These are phyloP conservation scores for Cepphus grylle DNA, from an alignment of 2,113 vertebrate species.

Conservation along the genomic window DNA sequence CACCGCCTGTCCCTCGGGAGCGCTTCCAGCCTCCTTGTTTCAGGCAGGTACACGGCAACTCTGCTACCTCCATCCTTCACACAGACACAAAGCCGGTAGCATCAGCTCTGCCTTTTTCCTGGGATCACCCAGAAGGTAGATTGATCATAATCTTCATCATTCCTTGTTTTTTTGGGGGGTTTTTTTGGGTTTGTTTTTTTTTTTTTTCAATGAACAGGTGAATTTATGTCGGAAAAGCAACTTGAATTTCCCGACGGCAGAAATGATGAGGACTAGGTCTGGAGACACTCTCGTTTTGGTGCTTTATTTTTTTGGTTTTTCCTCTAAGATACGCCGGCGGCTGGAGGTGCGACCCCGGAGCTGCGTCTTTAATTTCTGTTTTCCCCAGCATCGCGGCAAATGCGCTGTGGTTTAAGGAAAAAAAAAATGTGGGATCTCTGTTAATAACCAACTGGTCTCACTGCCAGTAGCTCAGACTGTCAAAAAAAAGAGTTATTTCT, in stretches of 20 bases:
- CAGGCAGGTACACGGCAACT: not conserved
- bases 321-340: not conserved
- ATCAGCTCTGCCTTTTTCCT: not conserved
- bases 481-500: not conserved
- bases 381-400: not conserved
- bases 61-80: not conserved
- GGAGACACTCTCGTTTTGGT: not conserved
- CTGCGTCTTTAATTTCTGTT: constrained; percentile 20
- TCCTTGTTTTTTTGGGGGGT: not conserved
- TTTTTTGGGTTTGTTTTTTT: not conserved
- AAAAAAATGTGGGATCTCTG: not conserved
- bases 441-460: not conserved
- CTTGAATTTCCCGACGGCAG: not conserved
- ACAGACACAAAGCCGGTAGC: not conserved
- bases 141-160: not conserved
- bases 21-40: constrained; percentile 5
- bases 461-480: not conserved
- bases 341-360: not conserved
- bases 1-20: not conserved
- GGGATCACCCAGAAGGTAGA: not conserved
- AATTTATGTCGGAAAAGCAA: not conserved
- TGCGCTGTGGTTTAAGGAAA: not conserved
- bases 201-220: not conserved
- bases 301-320: not conserved
- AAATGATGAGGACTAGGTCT: not conserved